Conservation (phyloP, 2,113 vertebrate species). For the Megaceryle torquata region DNA sequence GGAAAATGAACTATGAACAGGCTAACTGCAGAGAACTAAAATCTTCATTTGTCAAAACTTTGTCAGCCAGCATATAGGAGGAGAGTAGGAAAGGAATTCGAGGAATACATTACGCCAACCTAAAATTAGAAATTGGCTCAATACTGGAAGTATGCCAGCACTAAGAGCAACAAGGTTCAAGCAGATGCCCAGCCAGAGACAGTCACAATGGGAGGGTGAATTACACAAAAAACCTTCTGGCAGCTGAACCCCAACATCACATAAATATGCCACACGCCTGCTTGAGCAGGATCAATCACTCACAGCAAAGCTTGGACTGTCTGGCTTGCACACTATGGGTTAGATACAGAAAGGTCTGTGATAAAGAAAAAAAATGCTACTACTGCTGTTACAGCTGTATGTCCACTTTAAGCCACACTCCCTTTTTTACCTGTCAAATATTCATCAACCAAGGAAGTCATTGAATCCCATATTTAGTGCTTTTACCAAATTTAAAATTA, state of each 20-base stretch:
- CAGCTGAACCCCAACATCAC: background rate
- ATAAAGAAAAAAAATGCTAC: background rate
- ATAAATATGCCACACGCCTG: background rate
- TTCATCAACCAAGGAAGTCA: background rate
- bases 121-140: constrained; percentile 35
- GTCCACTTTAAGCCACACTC: background rate
- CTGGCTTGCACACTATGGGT: background rate
- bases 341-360: background rate
- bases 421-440: background rate
- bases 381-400: background rate
- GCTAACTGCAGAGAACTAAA: constrained; percentile 41
- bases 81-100: background rate
- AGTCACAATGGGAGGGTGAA: constrained; percentile 28
- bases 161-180: constrained; percentile 21
- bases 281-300: background rate
- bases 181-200: constrained; percentile 32
- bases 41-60: constrained; percentile 41
- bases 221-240: constrained; percentile 15
- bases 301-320: background rate
- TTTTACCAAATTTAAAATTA: background rate
- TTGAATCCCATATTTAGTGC: background rate
- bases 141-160: constrained; percentile 18
- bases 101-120: constrained; percentile 26
- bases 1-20: constrained; percentile 28
- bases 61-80: constrained; percentile 16